A percentile compares a stretch with the other conserved stretches of the same genome.
phyloP scores from a whole-genome alignment of 2,113 vertebrate species.

The Talpa occidentalis region DNA sequence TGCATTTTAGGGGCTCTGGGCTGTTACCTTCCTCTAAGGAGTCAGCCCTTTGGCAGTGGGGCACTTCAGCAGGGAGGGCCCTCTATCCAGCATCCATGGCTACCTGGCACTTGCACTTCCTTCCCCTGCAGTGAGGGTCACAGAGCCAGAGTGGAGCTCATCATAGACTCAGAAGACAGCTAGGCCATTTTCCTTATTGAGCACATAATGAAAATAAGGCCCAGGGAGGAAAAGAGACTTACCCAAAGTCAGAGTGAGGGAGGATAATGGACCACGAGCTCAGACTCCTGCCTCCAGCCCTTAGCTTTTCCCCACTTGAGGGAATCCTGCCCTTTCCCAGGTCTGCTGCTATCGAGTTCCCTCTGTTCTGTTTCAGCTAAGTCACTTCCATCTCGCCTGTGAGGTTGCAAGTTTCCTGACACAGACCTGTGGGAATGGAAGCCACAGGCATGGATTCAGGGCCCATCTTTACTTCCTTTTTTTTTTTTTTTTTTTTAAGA shows the following conservation, averaged over 20 bases:
- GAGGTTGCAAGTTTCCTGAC: neutral
- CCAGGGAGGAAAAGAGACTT: neutral
- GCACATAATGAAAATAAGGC: neutral
- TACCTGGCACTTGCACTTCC: neutral
- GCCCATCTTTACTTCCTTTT: neutral
- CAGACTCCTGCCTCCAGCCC: neutral
- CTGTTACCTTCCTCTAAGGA: neutral
- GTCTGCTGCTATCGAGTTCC: neutral
- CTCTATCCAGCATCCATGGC: neutral
- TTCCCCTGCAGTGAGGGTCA: too few relatives aligned
- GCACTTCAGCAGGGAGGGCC: neutral
- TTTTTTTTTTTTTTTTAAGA: too few relatives aligned
- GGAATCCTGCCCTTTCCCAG: neutral
- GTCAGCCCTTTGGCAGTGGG: neutral
- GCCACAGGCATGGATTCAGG: neutral
- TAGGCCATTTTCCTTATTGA: neutral
- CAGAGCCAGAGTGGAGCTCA: neutral
- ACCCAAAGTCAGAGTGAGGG: neutral
- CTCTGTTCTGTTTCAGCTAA: neutral
- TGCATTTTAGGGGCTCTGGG: neutral
- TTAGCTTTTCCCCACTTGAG: neutral
- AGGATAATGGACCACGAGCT: neutral
- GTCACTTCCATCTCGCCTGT: neutral
- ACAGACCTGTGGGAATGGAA: neutral
- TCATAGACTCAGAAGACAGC: neutral